A percentile compares a stretch with the other conserved stretches of the same genome.
These are phyloP conservation scores for Meloidogyne floridensis DNA, from an alignment of 1,140 invertebrate species.

Conservation along the genomic window DNA sequence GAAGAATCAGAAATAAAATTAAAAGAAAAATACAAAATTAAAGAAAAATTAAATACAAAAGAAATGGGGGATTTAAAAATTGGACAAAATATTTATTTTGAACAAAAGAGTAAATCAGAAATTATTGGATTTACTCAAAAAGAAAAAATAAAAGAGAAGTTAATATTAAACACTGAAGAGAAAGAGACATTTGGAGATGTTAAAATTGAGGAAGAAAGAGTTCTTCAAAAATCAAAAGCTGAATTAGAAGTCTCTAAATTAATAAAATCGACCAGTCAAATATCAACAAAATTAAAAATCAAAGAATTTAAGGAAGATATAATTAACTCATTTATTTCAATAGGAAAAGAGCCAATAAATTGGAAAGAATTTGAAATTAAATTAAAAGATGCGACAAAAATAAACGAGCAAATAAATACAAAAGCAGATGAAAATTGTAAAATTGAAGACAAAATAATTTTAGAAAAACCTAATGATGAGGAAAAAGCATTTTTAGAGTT, in stretches of 20 bases:
- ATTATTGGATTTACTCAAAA: too few species aligned
- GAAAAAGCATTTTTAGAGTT: neutral
- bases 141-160: too few species aligned
- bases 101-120: neutral
- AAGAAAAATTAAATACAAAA: neutral
- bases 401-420: neutral
- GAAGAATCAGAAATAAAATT: too few species aligned
- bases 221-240: neutral
- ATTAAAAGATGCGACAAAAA: neutral
- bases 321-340: neutral
- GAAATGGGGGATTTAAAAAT: neutral
- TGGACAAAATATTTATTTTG: neutral
- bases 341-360: slow-evolving; percentile 2
- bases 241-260: neutral
- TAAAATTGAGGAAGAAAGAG: neutral
- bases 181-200: neutral
- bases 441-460: neutral
- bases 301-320: neutral
- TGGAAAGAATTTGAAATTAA: neutral
- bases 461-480: neutral
- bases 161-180: too few species aligned
- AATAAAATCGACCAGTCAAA: neutral
- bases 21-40: too few species aligned
- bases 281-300: neutral
- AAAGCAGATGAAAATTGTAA: neutral